phyloP scores from a whole-genome alignment of 2,888 invertebrate species.

The Cataglyphis cursor region DNA sequence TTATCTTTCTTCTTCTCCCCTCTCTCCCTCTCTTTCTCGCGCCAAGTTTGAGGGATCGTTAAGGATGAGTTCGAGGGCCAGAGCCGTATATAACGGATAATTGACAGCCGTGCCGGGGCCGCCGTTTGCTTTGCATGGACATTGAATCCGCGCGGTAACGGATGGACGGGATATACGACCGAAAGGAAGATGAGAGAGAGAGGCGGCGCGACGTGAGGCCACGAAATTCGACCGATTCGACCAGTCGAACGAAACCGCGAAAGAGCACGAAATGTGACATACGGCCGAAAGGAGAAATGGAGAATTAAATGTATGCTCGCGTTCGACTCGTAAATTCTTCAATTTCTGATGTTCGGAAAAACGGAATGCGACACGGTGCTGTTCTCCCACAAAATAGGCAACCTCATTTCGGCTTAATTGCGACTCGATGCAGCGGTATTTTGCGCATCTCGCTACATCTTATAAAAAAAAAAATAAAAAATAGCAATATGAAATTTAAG shows the following conservation, averaged over 20 bases:
- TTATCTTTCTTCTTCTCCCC: conserved; percentile 23
- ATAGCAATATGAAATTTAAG: background rate
- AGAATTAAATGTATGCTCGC: conserved; percentile 70
- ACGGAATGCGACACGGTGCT: conserved; percentile 48
- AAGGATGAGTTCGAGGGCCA: conserved; percentile 85
- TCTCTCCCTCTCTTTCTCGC: conserved; percentile 16
- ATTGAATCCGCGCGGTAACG: conserved; percentile 83
- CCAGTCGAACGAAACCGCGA: conserved; percentile 69
- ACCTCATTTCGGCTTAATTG: conserved; percentile 45
- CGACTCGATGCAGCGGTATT: conserved; percentile 2
- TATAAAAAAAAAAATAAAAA: background rate
- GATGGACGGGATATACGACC: conserved; percentile 74
- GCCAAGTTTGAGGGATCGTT: conserved; percentile 84
- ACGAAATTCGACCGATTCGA: conserved; percentile 52
- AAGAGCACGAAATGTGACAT: conserved; percentile 62
- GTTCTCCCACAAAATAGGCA: conserved; percentile 43
- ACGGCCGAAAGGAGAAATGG: conserved; percentile 57
- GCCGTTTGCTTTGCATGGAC: conserved; percentile 86
- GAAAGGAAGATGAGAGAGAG: conserved; percentile 63
- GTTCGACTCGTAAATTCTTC: conserved; percentile 78
- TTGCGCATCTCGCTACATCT: background rate
- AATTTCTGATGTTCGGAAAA: conserved; percentile 70
- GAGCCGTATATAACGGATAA: conserved; percentile 87
- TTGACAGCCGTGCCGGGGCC: conserved; percentile 85
- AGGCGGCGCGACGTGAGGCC: conserved; percentile 66